Percentiles rank a stretch among this genome's conserved stretches.
phyloP scores from a whole-genome alignment of 2,797 vertebrate genomes.

The Rhinatrema bivittatum region DNA sequence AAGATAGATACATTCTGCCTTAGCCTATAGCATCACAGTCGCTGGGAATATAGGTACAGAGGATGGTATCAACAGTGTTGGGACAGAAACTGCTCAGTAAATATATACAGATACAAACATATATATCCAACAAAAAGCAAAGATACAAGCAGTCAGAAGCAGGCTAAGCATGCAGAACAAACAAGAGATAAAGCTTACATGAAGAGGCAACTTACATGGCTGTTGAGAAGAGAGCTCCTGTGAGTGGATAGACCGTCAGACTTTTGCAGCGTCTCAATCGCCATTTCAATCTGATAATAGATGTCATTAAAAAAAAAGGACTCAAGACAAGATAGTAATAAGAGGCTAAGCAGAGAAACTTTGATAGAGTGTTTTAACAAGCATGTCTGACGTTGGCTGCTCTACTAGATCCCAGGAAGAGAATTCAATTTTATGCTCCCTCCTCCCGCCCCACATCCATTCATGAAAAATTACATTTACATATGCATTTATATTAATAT shows the following conservation, averaged over 20 bases:
- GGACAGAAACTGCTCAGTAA: too few relatives aligned
- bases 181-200: conserved; percentile 56
- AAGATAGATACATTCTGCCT: too few relatives aligned
- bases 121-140: background rate
- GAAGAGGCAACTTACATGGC: conserved; percentile 76
- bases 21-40: too few relatives aligned
- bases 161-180: conserved; percentile 67
- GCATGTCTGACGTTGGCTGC: conserved; percentile 31
- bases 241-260: conserved; percentile 77
- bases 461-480: conserved; percentile 27
- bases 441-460: conserved; percentile 3
- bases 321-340: conserved; percentile 72
- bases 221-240: conserved; percentile 78
- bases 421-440: conserved; percentile 7
- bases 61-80: too few relatives aligned
- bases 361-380: conserved; percentile 50
- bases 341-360: conserved; percentile 64
- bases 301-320: conserved; percentile 71
- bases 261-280: conserved; percentile 79
- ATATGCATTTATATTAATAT: conserved; percentile 11
- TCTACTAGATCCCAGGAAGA: conserved; percentile 18
- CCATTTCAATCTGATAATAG: conserved; percentile 82
- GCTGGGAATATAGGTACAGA: too few relatives aligned
- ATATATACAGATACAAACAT: background rate
- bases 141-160: conserved; percentile 51